A percentile compares a stretch with the other conserved stretches of the same genome.
These are phyloP conservation scores for Ips nitidus DNA, from an alignment of 1,140 invertebrate genomes.

Conservation along the genomic window DNA sequence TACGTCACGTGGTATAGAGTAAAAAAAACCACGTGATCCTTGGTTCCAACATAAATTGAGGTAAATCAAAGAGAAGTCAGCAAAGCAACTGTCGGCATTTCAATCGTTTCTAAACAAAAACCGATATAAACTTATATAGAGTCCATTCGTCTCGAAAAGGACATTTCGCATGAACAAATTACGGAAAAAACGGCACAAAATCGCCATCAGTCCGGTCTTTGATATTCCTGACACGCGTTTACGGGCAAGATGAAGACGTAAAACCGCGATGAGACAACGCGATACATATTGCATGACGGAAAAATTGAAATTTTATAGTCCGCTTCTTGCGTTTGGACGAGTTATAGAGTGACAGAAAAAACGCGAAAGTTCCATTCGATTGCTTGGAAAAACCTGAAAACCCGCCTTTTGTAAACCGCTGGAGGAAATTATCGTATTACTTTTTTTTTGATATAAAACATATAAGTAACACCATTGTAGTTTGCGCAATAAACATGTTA, in stretches of 20 bases:
- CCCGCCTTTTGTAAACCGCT: too few species aligned
- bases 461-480: too few species aligned
- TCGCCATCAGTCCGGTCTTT: slow-evolving; percentile 6
- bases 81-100: slow-evolving; percentile 5
- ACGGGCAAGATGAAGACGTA: slow-evolving; percentile 27
- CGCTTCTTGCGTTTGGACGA: slow-evolving; percentile 14
- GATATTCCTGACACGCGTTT: slow-evolving; percentile 24
- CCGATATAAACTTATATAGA: slow-evolving; percentile 21
- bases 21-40: too few species aligned
- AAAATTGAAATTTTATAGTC: slow-evolving; percentile 26
- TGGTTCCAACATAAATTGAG: too few species aligned
- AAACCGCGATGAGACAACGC: slow-evolving; percentile 22
- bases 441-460: too few species aligned
- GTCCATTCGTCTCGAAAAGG: slow-evolving; percentile 25
- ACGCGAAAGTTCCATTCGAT: too few species aligned
- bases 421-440: too few species aligned
- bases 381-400: too few species aligned
- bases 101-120: slow-evolving; percentile 17
- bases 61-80: too few species aligned
- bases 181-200: slow-evolving; percentile 16
- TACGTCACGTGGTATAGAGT: too few species aligned
- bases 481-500: too few species aligned
- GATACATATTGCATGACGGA: slow-evolving; percentile 30
- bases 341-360: slow-evolving; percentile 16
- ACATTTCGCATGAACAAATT: slow-evolving; percentile 29